phyloP scores from a whole-genome alignment of 2,113 vertebrate species.

The Ophthalmolycus amberensis region DNA sequence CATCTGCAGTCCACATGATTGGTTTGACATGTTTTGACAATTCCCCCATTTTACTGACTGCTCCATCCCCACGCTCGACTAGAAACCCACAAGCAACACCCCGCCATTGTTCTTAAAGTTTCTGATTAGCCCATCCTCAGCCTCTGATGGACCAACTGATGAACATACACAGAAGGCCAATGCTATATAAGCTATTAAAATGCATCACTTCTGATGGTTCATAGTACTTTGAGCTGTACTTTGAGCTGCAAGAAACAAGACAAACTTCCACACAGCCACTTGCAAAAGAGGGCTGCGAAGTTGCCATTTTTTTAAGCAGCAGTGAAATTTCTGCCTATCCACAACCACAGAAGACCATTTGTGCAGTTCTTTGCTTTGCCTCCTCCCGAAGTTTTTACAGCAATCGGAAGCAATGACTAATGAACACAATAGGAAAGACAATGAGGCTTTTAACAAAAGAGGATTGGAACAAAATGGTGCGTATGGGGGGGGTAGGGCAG shows the following conservation, averaged over 20 bases:
- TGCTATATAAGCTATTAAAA: background rate
- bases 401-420: conserved; percentile 53
- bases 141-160: background rate
- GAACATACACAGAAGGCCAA: background rate
- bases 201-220: background rate
- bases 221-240: background rate
- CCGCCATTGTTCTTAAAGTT: background rate
- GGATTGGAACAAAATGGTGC: conserved; percentile 61
- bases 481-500: background rate
- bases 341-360: background rate
- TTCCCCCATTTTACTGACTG: background rate
- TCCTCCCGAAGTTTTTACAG: conserved; percentile 11
- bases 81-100: background rate
- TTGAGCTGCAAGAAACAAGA: background rate
- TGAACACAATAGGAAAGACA: conserved; percentile 47
- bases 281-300: conserved; percentile 10
- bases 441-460: conserved; percentile 72
- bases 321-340: background rate
- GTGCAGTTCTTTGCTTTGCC: conserved; percentile 4
- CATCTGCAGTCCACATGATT: background rate
- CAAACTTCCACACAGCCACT: background rate
- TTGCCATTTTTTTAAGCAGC: conserved; percentile 2
- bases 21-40: background rate
- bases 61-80: background rate
- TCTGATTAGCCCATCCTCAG: background rate